These are phyloP conservation scores for Gobio occitaniae DNA, from an alignment of 2,797 vertebrate genomes.

Conservation along the genomic window DNA sequence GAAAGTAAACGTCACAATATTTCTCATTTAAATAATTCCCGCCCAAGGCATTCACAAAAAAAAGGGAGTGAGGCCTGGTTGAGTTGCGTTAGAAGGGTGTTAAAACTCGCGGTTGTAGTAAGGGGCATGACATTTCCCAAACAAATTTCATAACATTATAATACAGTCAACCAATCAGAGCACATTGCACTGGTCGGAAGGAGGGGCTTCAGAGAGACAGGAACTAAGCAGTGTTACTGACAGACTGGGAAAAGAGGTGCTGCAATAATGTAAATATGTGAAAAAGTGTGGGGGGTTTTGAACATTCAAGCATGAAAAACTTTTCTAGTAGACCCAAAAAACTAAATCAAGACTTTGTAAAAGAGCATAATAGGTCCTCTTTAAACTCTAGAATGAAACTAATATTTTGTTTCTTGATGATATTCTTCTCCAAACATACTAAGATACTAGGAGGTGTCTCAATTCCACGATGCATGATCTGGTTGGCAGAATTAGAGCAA, in stretches of 20 bases:
- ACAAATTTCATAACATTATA: neutral
- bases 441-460: constrained; percentile 5
- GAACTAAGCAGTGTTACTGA: neutral
- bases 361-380: neutral
- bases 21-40: neutral
- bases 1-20: neutral
- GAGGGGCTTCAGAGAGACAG: neutral
- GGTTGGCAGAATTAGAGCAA: constrained; percentile 27
- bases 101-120: neutral
- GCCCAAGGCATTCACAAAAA: neutral
- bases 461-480: neutral
- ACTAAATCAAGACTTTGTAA: neutral
- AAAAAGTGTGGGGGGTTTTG: accelerated
- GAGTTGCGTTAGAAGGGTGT: neutral
- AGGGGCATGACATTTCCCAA: neutral
- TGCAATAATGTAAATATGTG: neutral
- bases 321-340: neutral
- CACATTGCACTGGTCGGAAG: neutral
- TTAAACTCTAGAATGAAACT: neutral
- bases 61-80: neutral
- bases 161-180: neutral
- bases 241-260: neutral
- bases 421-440: constrained; percentile 8
- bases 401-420: neutral
- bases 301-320: neutral